Conservation (phyloP, 1,140 invertebrate species). For the Ptiloglossa arizonensis region DNA sequence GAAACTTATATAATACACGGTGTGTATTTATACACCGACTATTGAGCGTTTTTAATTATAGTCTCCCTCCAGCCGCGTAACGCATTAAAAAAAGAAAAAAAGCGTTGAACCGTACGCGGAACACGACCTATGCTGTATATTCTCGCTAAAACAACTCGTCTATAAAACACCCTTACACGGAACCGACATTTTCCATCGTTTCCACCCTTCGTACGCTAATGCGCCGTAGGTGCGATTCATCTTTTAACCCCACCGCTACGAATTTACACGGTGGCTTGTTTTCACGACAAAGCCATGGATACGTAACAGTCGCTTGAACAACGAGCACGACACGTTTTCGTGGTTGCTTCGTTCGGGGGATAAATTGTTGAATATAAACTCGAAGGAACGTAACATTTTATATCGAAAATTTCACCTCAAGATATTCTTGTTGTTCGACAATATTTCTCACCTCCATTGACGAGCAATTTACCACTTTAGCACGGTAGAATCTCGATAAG, state of each 20-base stretch:
- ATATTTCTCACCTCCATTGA: no score
- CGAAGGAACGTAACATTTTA: no score
- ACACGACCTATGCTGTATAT: background rate
- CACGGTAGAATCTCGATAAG: no score
- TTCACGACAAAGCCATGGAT: background rate
- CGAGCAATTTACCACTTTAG: no score
- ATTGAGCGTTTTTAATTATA: slow-evolving; percentile 41
- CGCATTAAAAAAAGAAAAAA: slow-evolving; percentile 8
- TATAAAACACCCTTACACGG: slow-evolving; percentile 9
- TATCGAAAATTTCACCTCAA: no score
- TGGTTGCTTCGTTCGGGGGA: no score
- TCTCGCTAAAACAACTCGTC: background rate
- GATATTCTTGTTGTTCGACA: no score
- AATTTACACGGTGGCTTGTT: background rate
- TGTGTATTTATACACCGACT: slow-evolving; percentile 6
- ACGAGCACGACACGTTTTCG: no score
- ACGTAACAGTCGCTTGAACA: no score
- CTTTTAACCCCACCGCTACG: background rate
- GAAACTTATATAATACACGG: background rate
- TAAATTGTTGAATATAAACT: no score
- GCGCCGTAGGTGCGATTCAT: slow-evolving; percentile 23
- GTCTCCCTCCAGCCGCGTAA: background rate
- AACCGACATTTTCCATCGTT: slow-evolving; percentile 5
- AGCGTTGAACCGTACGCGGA: slow-evolving; percentile 11
- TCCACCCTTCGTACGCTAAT: slow-evolving; percentile 12